phyloP scores from a whole-genome alignment of 2,113 vertebrate species.

The Ictalurus punctatus region DNA sequence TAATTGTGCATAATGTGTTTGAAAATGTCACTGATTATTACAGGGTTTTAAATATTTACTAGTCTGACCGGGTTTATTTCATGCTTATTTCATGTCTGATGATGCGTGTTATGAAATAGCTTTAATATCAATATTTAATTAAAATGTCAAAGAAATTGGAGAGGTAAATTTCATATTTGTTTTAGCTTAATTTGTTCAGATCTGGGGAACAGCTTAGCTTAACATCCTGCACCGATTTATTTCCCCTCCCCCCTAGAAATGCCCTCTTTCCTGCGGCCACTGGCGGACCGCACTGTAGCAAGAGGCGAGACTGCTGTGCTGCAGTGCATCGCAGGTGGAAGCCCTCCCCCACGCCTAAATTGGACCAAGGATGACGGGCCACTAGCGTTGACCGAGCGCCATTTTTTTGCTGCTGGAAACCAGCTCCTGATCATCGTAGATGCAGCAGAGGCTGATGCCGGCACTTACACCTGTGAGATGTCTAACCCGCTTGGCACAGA shows the following conservation, averaged over 20 bases:
- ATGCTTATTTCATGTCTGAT: too few relatives aligned
- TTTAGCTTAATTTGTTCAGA: neutral
- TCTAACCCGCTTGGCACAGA: slow-evolving; percentile 93
- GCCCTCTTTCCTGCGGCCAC: slow-evolving; percentile 86
- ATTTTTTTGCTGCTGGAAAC: slow-evolving; percentile 95
- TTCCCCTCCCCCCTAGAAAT: slow-evolving; percentile 79
- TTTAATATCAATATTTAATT: neutral
- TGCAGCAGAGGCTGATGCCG: slow-evolving; percentile 83
- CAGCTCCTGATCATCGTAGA: slow-evolving; percentile 96
- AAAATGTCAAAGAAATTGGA: neutral
- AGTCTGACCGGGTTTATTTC: neutral
- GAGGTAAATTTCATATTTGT: neutral
- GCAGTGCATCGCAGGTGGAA: slow-evolving; percentile 94
- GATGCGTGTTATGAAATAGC: neutral
- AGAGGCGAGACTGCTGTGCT: slow-evolving; percentile 92
- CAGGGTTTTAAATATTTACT: neutral
- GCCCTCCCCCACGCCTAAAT: slow-evolving; percentile 86
- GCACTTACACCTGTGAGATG: slow-evolving; percentile 96
- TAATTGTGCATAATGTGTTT: neutral
- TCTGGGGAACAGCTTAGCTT: neutral
- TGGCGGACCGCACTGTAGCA: slow-evolving; percentile 87
- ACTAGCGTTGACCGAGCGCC: slow-evolving; percentile 85
- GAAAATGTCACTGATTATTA: neutral
- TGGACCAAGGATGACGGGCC: slow-evolving; percentile 97
- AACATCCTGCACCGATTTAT: neutral